Conservation (phyloP, 2,113 vertebrate genomes). For the Solenodon paradoxus region DNA sequence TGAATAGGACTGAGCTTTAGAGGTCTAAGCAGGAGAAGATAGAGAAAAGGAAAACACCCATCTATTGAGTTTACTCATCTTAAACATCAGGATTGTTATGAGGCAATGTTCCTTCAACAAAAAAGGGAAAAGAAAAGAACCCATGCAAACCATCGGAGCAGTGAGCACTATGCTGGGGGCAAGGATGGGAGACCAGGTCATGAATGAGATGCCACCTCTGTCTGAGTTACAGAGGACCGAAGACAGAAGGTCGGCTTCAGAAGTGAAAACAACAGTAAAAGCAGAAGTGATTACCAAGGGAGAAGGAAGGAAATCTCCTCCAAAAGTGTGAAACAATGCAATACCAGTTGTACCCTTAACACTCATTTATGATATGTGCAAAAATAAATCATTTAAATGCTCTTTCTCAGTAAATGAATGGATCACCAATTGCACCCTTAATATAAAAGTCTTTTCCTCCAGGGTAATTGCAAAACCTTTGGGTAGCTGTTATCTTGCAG, state of each 20-base stretch:
- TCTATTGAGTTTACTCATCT: no score
- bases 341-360: background rate
- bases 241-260: no score
- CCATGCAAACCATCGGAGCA: no score
- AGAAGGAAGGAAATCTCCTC: no score
- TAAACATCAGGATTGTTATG: no score
- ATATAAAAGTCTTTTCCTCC: background rate
- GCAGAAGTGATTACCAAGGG: background rate
- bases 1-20: background rate
- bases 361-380: background rate
- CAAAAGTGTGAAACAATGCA: background rate
- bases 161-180: background rate
- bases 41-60: no score
- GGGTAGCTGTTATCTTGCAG: conserved; percentile 9
- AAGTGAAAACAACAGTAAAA: background rate
- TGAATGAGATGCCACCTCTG: rapidly evolving
- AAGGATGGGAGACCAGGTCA: background rate
- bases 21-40: background rate
- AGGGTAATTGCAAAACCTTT: conserved; percentile 10
- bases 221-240: background rate
- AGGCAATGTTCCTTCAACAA: no score
- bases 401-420: conserved; percentile 16
- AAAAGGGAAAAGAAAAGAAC: background rate
- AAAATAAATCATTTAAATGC: background rate
- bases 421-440: background rate